A percentile compares a stretch with the other conserved stretches of the same genome.
Evolutionary conservation across 2,113 vertebrate species (phyloP).

Genomic region (Heliornis fulica): DNA sequence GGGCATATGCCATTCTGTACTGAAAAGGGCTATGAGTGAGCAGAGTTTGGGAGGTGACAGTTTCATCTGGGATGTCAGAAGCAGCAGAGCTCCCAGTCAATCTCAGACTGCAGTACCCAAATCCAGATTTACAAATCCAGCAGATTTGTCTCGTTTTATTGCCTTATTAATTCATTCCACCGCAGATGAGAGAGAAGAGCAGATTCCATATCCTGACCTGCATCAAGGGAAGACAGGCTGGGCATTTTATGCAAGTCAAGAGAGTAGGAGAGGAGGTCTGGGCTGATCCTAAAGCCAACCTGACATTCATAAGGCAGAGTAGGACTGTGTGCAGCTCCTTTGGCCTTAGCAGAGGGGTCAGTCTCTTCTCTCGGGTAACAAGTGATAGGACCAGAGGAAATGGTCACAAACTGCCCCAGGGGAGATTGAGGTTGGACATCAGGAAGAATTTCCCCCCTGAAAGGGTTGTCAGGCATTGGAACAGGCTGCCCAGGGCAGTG

Average conservation of each 20-base stretch:
- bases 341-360: too few species aligned
- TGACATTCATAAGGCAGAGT: background rate
- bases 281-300: background rate
- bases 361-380: too few species aligned
- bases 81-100: background rate
- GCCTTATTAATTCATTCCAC: background rate
- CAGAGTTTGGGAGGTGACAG: background rate
- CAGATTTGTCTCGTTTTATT: background rate
- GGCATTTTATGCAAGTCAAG: background rate
- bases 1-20: background rate
- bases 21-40: background rate
- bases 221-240: background rate
- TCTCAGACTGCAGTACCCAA: background rate
- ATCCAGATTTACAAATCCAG: background rate
- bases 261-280: background rate
- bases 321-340: background rate
- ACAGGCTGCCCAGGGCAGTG: too few species aligned
- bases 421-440: too few species aligned
- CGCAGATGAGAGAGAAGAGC: background rate
- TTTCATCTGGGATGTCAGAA: background rate
- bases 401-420: fast-evolving
- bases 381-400: too few species aligned
- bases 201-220: background rate
- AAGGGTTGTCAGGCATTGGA: too few species aligned
- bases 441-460: too few species aligned